Conservation (phyloP, 2,797 vertebrate species). For the Amblyraja radiata region DNA sequence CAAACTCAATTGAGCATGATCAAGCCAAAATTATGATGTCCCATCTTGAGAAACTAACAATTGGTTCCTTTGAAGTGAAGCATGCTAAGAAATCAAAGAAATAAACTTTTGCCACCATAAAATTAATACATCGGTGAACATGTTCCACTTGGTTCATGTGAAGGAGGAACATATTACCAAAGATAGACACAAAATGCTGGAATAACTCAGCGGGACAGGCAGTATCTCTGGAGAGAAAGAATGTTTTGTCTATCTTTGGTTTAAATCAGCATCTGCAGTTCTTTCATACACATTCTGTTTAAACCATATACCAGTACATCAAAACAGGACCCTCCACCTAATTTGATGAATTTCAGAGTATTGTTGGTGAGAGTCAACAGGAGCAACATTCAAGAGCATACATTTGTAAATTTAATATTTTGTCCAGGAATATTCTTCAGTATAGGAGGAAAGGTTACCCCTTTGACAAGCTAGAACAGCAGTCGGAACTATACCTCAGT, state of each 20-base stretch:
- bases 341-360: not conserved
- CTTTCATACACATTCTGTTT: not conserved
- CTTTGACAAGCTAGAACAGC: not conserved
- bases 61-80: not conserved
- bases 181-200: too few species aligned
- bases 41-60: not conserved
- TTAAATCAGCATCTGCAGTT: too few species aligned
- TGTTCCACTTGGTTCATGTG: not conserved
- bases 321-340: not conserved
- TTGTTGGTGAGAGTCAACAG: not conserved
- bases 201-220: too few species aligned
- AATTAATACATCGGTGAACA: not conserved
- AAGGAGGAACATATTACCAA: not conserved
- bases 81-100: not conserved
- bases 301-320: not conserved
- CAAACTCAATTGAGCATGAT: not conserved
- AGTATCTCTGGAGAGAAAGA: too few species aligned
- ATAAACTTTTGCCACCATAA: not conserved
- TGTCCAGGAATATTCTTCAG: not conserved
- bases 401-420: not conserved
- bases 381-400: not conserved
- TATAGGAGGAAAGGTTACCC: not conserved
- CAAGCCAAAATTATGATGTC: not conserved
- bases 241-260: too few species aligned
- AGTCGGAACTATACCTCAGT: not conserved